phyloP scores from a whole-genome alignment of 37 sponge, comb jelly and placozoan species.

The Halichondria panicea region DNA sequence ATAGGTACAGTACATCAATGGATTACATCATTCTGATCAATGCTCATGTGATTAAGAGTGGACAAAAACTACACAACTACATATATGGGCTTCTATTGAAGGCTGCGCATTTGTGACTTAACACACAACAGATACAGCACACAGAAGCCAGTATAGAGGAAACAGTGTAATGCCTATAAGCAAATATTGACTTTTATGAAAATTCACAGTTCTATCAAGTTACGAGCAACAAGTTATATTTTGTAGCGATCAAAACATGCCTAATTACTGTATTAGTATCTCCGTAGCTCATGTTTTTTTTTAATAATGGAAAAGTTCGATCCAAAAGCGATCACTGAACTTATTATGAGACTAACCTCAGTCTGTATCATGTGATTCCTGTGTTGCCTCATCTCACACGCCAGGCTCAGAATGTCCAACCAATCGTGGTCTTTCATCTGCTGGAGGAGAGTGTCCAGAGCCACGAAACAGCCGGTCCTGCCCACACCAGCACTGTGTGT shows the following conservation, averaged over 20 bases:
- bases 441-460: conserved; percentile 78
- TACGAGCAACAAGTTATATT: no score
- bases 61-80: neutral
- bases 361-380: conserved; percentile 93
- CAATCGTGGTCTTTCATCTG: conserved; percentile 67
- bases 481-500: conserved; percentile 89
- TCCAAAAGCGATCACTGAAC: neutral
- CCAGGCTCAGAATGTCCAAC: conserved; percentile 78
- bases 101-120: no score
- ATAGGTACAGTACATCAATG: no score
- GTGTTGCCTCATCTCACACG: conserved; percentile 86
- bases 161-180: no score
- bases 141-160: no score
- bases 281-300: no score
- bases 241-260: no score
- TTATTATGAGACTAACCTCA: conserved; percentile 36
- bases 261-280: no score
- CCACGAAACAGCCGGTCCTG: conserved; percentile 85
- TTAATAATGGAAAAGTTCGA: neutral
- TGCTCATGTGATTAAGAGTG: no score
- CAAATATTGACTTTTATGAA: no score
- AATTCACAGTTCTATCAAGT: no score
- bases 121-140: neutral
- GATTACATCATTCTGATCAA: no score
- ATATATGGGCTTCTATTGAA: neutral